A percentile compares a stretch with the other conserved stretches of the same genome.
These are phyloP conservation scores for Girardinichthys multiradiatus DNA, from an alignment of 2,113 vertebrate genomes.

Conservation along the genomic window DNA sequence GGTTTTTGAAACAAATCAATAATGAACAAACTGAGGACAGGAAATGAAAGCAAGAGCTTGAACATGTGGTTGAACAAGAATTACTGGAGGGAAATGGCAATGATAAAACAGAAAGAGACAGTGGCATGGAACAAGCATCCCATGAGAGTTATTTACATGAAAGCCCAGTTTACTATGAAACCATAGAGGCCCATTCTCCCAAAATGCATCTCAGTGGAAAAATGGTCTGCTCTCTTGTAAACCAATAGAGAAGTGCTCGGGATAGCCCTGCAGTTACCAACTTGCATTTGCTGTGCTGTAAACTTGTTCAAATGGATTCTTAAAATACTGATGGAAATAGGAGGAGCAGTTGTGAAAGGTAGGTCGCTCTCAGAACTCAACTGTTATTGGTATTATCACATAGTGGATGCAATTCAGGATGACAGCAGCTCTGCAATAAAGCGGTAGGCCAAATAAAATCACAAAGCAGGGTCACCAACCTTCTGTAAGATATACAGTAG, in stretches of 20 bases:
- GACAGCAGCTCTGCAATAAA: too few relatives aligned
- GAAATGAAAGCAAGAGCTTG: slow-evolving; percentile 43
- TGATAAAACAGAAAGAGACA: slow-evolving; percentile 44
- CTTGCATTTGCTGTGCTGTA: slow-evolving; percentile 10
- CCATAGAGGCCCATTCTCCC: slow-evolving; percentile 27
- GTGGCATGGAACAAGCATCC: slow-evolving; percentile 27
- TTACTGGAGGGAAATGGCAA: slow-evolving; percentile 11
- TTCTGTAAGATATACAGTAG: too few relatives aligned
- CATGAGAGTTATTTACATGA: slow-evolving; percentile 31
- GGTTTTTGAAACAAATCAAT: slow-evolving; percentile 67
- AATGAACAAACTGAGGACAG: slow-evolving; percentile 63
- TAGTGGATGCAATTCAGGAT: too few relatives aligned
- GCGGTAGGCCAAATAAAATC: too few relatives aligned
- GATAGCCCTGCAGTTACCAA: slow-evolving; percentile 13
- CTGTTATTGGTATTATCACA: too few relatives aligned
- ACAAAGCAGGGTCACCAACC: too few relatives aligned
- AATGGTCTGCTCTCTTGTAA: slow-evolving; percentile 45
- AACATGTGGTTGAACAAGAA: slow-evolving; percentile 18
- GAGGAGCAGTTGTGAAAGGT: too few relatives aligned
- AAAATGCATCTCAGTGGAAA: slow-evolving; percentile 40
- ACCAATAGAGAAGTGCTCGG: slow-evolving; percentile 13
- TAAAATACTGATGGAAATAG: not conserved
- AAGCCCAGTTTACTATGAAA: slow-evolving; percentile 25
- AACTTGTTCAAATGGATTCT: not conserved
- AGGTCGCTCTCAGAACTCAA: too few relatives aligned